Evolutionary conservation across 2,797 vertebrate genomes (phyloP).

Genomic region (Philypnodon macrostomus): DNA sequence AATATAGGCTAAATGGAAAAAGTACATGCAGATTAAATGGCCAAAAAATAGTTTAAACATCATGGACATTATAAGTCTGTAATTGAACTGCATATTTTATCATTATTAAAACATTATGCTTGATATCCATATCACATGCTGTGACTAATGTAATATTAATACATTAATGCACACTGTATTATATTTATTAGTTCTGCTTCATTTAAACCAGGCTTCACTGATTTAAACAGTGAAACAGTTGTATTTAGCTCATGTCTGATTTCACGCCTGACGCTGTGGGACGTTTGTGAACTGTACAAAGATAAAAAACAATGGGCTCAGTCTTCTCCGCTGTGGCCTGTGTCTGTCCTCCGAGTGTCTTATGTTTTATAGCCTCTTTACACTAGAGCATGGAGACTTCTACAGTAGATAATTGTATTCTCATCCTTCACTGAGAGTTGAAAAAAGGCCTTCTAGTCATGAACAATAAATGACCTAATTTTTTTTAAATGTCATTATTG

Average conservation of each 20-base stretch:
- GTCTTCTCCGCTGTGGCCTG: no score
- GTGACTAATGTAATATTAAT: background rate
- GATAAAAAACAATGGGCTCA: conserved; percentile 48
- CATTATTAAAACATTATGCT: background rate
- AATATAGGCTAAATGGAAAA: no score
- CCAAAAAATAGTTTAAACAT: background rate
- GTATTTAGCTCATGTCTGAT: conserved; percentile 43
- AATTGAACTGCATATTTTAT: background rate
- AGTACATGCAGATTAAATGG: no score
- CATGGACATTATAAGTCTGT: background rate
- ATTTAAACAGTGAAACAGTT: conserved; percentile 38
- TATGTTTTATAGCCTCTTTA: conserved; percentile 35
- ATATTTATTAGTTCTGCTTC: conserved; percentile 21
- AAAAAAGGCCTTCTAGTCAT: conserved; percentile 2
- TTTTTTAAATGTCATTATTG: no score
- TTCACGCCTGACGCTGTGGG: conserved; percentile 43
- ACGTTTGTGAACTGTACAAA: conserved; percentile 44
- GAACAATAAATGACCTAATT: no score
- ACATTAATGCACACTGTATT: conserved; percentile 1
- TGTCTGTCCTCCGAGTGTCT: conserved; percentile 10
- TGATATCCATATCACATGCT: background rate
- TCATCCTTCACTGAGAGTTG: conserved; percentile 8
- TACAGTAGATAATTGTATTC: conserved; percentile 19
- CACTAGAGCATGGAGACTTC: conserved; percentile 22
- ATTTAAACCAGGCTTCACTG: conserved; percentile 34